phyloP scores from a whole-genome alignment of 2,888 invertebrate species.

The Petrophora chlorosata region DNA sequence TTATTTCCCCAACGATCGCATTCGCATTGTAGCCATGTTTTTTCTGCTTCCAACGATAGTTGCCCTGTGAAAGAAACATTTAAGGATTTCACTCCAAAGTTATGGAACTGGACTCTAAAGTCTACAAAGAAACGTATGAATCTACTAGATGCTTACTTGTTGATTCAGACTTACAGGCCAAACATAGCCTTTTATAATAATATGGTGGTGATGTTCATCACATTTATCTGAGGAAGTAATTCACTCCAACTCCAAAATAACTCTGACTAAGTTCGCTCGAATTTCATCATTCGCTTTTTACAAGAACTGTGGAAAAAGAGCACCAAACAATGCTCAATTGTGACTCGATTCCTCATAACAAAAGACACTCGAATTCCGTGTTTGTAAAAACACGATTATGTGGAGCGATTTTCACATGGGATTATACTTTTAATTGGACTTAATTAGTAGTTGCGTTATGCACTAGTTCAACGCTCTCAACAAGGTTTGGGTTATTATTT shows the following conservation, averaged over 20 bases:
- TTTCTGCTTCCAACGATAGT: slow-evolving; percentile 93
- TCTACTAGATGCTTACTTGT: too few species aligned
- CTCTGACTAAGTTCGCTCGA: slow-evolving; percentile 1
- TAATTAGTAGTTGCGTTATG: slow-evolving; percentile 25
- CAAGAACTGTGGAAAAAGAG: slow-evolving; percentile 27
- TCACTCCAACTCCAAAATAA: slow-evolving; percentile 13
- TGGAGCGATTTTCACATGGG: slow-evolving; percentile 31
- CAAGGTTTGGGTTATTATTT: background rate
- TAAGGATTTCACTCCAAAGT: background rate
- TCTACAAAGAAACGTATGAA: too few species aligned
- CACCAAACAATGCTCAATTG: slow-evolving; percentile 46
- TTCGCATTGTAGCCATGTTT: slow-evolving; percentile 95
- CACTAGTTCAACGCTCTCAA: slow-evolving; percentile 12
- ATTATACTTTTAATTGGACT: slow-evolving; percentile 27
- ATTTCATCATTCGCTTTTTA: slow-evolving; percentile 13
- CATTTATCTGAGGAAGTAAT: too few species aligned
- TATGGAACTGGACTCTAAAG: too few species aligned
- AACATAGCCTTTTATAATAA: too few species aligned
- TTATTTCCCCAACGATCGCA: slow-evolving; percentile 94
- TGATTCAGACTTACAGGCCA: too few species aligned
- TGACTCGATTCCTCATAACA: slow-evolving; percentile 50
- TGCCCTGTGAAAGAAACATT: slow-evolving; percentile 84
- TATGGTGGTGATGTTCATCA: too few species aligned
- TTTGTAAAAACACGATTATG: slow-evolving; percentile 39
- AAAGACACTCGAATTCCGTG: slow-evolving; percentile 38